Evolutionary conservation across 2,797 vertebrate species (phyloP), one percentile per base, ranked within the genome.

Genomic region (Cossypha dichroa): DNA sequence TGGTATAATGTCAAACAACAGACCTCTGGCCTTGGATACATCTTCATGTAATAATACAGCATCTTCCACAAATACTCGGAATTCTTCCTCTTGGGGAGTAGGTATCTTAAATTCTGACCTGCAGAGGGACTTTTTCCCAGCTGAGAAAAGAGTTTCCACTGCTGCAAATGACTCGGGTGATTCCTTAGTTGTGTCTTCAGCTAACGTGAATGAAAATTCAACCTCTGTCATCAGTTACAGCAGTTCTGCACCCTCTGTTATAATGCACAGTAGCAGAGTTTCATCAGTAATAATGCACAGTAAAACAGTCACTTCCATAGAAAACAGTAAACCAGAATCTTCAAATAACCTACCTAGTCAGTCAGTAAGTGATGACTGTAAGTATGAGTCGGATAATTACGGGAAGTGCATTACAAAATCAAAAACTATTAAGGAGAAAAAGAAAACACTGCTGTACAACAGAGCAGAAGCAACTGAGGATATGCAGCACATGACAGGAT

Each of bases 381-480:
- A 86, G 49, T 62, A 90, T 9, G 97, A 97, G 60, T 97, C 97
- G 7, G 98, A 99, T 59, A 98, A 98, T 95, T 91, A 36, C 1
- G 93, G 89, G 31, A 96, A 96, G 76, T 88, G 73, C 25, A 23
- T 87, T 82, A 70, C 90, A 86, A 97, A 96, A 86, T 70, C 97
- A 94, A 98, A 97, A 91, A 33, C 92, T 72, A 5, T 87, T 49
- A 98, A 97, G 85, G 98, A 98, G 45, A 98, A 97, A 78, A 98
- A 97, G 92, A 98, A 96, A 89, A 48, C 79, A 4, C 5, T 56
- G 26, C 58, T 64, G 1, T 82, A 74, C 69, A 97, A 46, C 77
- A 98, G 97, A 82, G 98, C 98, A 91, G 98, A 99, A 67, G 95
- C 98, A 95, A 95, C 98, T 13, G 99, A 98, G 88, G 98, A 99